Conservation (phyloP, 2,888 invertebrate genomes). For the Heterodera filipjevi region DNA sequence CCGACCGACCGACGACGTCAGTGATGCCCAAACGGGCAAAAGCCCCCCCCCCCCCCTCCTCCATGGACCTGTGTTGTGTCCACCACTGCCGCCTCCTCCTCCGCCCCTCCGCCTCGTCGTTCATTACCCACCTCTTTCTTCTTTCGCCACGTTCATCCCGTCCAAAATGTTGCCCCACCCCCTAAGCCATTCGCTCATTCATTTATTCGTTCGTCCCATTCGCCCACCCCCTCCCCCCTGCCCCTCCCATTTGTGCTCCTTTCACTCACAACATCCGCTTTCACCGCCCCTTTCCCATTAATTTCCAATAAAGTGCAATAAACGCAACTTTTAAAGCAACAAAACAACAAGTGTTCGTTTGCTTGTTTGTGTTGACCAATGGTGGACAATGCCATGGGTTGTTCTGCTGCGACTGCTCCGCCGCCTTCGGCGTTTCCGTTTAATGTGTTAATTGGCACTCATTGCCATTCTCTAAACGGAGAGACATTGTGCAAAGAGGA, state of each 20-base stretch:
- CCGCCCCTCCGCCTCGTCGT: neutral
- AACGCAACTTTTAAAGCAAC: slow-evolving; percentile 6
- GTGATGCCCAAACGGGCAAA: slow-evolving; percentile 10
- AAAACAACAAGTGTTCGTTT: neutral
- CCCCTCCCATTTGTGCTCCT: neutral
- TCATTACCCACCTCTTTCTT: slow-evolving; percentile 5
- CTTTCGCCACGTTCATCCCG: neutral
- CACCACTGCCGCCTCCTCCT: neutral
- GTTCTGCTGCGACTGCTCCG: neutral
- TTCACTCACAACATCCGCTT: neutral
- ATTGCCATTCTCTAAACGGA: neutral
- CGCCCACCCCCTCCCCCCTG: neutral
- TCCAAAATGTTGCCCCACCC: neutral
- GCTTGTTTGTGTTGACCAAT: neutral
- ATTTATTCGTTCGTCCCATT: slow-evolving; percentile 20
- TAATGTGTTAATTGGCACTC: neutral
- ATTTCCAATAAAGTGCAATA: slow-evolving; percentile 11
- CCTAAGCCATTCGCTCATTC: neutral
- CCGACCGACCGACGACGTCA: neutral
- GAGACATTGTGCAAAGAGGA: neutral
- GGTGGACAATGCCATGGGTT: neutral
- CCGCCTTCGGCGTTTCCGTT: neutral
- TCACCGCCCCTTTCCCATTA: slow-evolving; percentile 10
- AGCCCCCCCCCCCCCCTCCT: neutral
- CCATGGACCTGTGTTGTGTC: neutral